Base-by-base conservation (phyloP, 2,888 invertebrate genomes). In the Helicoverpa assulta region DNA sequence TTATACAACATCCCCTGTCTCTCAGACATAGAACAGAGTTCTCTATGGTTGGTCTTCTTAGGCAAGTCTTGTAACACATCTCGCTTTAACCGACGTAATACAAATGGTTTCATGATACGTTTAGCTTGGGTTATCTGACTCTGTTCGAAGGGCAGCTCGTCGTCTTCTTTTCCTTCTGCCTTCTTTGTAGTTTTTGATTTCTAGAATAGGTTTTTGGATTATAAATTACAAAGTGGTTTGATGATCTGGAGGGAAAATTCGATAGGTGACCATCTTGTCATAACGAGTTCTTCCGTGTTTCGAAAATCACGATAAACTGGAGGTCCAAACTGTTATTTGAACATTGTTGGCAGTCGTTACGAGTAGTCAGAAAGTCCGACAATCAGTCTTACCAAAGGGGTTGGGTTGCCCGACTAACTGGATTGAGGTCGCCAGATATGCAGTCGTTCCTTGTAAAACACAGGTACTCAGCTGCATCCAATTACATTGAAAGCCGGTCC, bases 101-200 rank as follows among this genome's bases (percentile, higher is more conserved):
- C 97, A 91, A 99, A 99, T 0, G 99, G 99, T 90, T 98, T 98
- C 98, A 99, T 99, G 81, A 99, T 99, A 60, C 98, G 96, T 90
- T 99, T 99, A 0, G 99, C 99, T 86, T 99, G 98, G 16, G 97
- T 97, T 54, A 99, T 98, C 91, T 99, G 98, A 67, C 98, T 97
- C 88, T 97, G 97, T 89, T 99, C 99, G 92, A 99, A 99, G n/a
- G 97, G 94, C 0, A 98, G 97, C 21, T 96, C 91, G 47, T 97
- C 96, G 10, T 97, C 97, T 12, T 96, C 96, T 0, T 90, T 92
- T 19, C 91, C 92, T 16, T 92, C 91, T 0, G 89, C 91, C 76
- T 95, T 96, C 16, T 90, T 91, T 60, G 96, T 96, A 80, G 96
- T 90, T 90, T 96, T 96, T 53, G 96, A 88, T 96, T 97, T 97